Conservation (phyloP, 2,888 invertebrate species). For the Axea sp. region DNA sequence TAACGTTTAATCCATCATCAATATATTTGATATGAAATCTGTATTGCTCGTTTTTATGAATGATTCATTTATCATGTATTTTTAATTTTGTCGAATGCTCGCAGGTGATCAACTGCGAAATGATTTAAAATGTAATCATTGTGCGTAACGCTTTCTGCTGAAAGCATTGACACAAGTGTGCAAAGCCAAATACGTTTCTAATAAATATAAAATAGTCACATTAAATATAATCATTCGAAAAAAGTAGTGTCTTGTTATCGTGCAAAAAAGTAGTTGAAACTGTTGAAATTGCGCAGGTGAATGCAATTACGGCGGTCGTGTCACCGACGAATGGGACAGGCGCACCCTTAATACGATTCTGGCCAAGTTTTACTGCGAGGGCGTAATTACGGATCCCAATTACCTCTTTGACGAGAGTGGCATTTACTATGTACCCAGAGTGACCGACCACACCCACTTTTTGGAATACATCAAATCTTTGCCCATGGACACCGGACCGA, state of each 20-base stretch:
- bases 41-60: too few species aligned
- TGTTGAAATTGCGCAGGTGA: slow-evolving; percentile 83
- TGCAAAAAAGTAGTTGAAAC: slow-evolving; percentile 39
- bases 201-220: too few species aligned
- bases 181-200: too few species aligned
- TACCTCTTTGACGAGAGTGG: slow-evolving; percentile 78
- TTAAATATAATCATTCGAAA: slow-evolving; percentile 22
- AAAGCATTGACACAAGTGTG: too few species aligned
- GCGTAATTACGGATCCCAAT: slow-evolving; percentile 82
- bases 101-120: too few species aligned
- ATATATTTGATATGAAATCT: too few species aligned
- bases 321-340: slow-evolving; percentile 98
- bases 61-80: too few species aligned
- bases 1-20: too few species aligned
- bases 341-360: slow-evolving; percentile 91
- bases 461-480: slow-evolving; percentile 85
- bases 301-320: slow-evolving; percentile 97
- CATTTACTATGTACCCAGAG: slow-evolving; percentile 87
- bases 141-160: too few species aligned
- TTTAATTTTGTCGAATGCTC: too few species aligned
- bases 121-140: too few species aligned
- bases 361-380: slow-evolving; percentile 87
- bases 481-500: slow-evolving; percentile 89
- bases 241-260: slow-evolving; percentile 28
- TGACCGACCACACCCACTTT: slow-evolving; percentile 86